Evolutionary conservation across 2,797 vertebrate genomes (phyloP).

Genomic region (Glossophaga mutica): DNA sequence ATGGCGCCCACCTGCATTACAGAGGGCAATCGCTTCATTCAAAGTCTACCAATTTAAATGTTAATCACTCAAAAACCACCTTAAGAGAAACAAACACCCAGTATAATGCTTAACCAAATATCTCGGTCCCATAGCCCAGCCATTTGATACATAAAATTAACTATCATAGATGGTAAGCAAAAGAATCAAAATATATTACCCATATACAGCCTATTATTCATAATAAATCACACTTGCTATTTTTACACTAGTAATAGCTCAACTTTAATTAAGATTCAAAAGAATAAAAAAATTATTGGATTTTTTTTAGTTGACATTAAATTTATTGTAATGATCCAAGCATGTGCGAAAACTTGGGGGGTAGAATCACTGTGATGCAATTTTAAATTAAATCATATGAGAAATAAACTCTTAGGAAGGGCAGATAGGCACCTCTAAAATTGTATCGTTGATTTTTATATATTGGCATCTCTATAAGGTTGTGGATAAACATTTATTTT

Average conservation of each 20-base stretch:
- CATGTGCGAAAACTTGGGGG: not conserved
- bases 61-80: not conserved
- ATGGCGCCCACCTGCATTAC: too few relatives aligned
- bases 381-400: not conserved
- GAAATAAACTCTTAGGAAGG: not conserved
- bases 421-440: not conserved
- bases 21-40: not conserved
- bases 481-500: not conserved
- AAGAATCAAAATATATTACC: conserved; percentile 8
- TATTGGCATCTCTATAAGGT: not conserved
- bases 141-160: not conserved
- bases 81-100: not conserved
- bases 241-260: not conserved
- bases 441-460: not conserved
- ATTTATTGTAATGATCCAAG: not conserved
- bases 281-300: not conserved
- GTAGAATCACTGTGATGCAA: not conserved
- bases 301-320: not conserved
- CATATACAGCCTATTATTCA: not conserved
- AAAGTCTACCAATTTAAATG: not conserved
- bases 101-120: not conserved
- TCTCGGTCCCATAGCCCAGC: not conserved
- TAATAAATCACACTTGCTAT: not conserved
- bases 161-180: not conserved
- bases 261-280: conserved; percentile 10